A percentile compares a stretch with the other conserved stretches of the same genome.
These are phyloP conservation scores for Tokudaia muenninki DNA, from an alignment of 2,797 vertebrate genomes.

Conservation along the genomic window DNA sequence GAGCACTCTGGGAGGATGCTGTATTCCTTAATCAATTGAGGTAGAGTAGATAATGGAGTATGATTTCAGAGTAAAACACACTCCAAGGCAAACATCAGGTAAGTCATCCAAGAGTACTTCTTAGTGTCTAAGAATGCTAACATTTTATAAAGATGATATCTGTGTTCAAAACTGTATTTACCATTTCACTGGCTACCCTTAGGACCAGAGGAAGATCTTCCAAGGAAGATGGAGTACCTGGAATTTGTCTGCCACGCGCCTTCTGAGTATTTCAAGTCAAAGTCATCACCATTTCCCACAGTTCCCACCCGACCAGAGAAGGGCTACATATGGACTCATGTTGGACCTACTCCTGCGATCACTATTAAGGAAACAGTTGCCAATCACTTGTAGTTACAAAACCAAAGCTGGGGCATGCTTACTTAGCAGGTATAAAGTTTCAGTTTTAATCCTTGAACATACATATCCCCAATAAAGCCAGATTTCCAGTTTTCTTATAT, in stretches of 20 bases:
- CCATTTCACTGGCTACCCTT: conserved; percentile 58
- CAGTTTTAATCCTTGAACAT: not conserved
- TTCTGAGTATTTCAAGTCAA: conserved; percentile 98
- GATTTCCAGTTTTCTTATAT: conserved; percentile 33
- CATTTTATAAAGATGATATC: conserved; percentile 39
- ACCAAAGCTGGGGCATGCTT: not conserved
- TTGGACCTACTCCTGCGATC: conserved; percentile 94
- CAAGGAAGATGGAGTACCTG: conserved; percentile 98
- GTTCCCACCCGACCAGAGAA: conserved; percentile 96
- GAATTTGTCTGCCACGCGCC: conserved; percentile 99
- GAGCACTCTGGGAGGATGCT: conserved; percentile 1
- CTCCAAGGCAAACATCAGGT: not conserved
- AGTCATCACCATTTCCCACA: conserved; percentile 96
- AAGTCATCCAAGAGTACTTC: not conserved
- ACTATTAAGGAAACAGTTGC: conserved; percentile 93
- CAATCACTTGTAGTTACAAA: conserved; percentile 89
- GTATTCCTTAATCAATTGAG: not conserved
- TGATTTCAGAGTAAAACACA: conserved; percentile 30
- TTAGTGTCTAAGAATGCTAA: not conserved
- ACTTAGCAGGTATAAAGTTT: not conserved
- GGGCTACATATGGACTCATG: conserved; percentile 98
- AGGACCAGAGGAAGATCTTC: conserved; percentile 99
- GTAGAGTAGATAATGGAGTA: not conserved
- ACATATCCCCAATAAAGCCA: not conserved
- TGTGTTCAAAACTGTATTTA: conserved; percentile 47